phyloP scores from a whole-genome alignment of 2,113 vertebrate genomes.

The Kobus ellipsiprymnus region DNA sequence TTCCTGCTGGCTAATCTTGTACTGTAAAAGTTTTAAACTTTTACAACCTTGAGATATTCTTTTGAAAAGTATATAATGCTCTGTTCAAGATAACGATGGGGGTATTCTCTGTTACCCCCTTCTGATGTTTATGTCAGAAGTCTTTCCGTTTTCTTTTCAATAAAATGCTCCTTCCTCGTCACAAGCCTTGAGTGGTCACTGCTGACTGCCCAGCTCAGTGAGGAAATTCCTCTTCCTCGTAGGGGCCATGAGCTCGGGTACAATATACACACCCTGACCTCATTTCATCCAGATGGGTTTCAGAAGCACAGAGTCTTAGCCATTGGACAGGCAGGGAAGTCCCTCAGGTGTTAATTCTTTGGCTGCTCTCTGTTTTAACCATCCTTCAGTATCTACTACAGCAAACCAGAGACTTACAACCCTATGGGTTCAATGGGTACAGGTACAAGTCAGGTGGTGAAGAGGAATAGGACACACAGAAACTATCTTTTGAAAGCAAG shows the following conservation, averaged over 20 bases:
- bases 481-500: background rate
- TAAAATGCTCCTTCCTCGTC: rapidly evolving
- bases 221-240: background rate
- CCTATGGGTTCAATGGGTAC: background rate
- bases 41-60: background rate
- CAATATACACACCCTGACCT: background rate
- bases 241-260: rapidly evolving
- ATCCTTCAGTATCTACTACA: background rate
- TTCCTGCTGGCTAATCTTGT: background rate
- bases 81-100: background rate
- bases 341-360: background rate
- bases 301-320: background rate
- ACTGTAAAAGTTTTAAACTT: background rate
- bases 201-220: background rate
- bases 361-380: background rate
- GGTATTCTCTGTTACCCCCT: background rate
- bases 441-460: background rate
- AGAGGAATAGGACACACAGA: background rate
- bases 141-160: background rate
- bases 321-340: background rate
- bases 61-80: background rate
- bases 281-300: background rate
- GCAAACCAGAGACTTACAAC: background rate
- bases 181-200: background rate
- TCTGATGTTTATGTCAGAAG: background rate